Conservation (phyloP, 2,113 vertebrate species). For the Pelodiscus sinensis region DNA sequence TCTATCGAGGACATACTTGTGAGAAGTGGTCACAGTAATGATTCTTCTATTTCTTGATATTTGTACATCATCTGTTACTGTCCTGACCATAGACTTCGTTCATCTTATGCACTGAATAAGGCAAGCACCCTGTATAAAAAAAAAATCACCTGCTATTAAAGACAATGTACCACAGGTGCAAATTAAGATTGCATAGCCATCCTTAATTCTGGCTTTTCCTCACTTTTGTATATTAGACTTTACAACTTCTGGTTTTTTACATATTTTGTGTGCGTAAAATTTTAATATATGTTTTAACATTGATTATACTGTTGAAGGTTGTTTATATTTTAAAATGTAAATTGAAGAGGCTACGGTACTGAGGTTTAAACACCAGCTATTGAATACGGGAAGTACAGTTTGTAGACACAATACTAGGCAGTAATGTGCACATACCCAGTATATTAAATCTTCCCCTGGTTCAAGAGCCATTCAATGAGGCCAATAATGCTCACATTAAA, state of each 20-base stretch:
- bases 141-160: too few species aligned
- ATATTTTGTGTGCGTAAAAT: background rate
- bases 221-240: background rate
- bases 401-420: background rate
- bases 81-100: background rate
- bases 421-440: background rate
- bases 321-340: background rate
- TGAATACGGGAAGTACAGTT: background rate
- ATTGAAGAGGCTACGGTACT: background rate
- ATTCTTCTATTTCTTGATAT: fast-evolving
- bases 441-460: background rate
- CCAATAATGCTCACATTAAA: background rate
- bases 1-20: background rate
- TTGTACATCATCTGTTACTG: background rate
- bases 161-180: background rate
- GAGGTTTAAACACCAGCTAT: background rate
- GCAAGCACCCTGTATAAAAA: background rate
- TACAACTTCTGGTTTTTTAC: background rate
- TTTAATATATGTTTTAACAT: background rate
- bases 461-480: background rate
- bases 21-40: background rate
- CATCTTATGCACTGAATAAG: background rate
- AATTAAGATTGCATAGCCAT: background rate
- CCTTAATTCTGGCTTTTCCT: background rate
- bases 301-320: background rate